Percentiles rank a stretch among this genome's conserved stretches.
phyloP scores from a whole-genome alignment of 2,113 vertebrate genomes.

The Gymnorhina tibicen region DNA sequence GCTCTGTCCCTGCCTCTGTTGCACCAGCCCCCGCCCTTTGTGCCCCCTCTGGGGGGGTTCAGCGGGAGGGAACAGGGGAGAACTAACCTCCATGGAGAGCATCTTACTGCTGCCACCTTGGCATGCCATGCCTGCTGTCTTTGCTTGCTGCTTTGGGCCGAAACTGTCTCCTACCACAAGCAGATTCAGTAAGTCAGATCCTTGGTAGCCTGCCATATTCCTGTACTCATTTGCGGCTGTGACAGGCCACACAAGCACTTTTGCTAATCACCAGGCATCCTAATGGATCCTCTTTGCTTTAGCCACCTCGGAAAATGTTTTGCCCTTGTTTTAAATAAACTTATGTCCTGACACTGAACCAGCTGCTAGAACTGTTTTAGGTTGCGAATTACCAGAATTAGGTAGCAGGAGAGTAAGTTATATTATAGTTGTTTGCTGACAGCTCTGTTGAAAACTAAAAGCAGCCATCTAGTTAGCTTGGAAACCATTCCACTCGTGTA shows the following conservation, averaged over 20 bases:
- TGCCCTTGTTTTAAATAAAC: not conserved
- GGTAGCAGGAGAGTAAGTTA: not conserved
- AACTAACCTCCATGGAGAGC: not conserved
- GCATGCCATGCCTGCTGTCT: not conserved
- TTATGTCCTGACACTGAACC: not conserved
- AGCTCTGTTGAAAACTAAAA: not conserved
- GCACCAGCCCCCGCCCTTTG: not conserved
- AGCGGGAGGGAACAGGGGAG: not conserved
- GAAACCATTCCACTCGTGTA: not conserved
- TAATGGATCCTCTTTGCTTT: not conserved
- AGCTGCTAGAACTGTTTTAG: not conserved
- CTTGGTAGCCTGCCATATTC: not conserved
- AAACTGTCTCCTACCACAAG: not conserved
- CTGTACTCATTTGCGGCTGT: not conserved
- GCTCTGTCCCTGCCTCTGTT: not conserved
- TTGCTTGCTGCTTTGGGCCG: not conserved
- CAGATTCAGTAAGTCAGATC: not conserved
- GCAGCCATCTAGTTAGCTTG: not conserved
- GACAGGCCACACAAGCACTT: not conserved
- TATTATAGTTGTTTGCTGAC: not conserved
- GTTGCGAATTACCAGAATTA: not conserved
- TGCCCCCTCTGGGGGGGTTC: accelerated
- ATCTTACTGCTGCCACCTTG: not conserved
- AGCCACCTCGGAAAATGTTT: not conserved
- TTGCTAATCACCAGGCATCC: not conserved